Evolutionary conservation across 2,797 vertebrate genomes (phyloP).

Genomic region (Alosa sapidissima): DNA sequence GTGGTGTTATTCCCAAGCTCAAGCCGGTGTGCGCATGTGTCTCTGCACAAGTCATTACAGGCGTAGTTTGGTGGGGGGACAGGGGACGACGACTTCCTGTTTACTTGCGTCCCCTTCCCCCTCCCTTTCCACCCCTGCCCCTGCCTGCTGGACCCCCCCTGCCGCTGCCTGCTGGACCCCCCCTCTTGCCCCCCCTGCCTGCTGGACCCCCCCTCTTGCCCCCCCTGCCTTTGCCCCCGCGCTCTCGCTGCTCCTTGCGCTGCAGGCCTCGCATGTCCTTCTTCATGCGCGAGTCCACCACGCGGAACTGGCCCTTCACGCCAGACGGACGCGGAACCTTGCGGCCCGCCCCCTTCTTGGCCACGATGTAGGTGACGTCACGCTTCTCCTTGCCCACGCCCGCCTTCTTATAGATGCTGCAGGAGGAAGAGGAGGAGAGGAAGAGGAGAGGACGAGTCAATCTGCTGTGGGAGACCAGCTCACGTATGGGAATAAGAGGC

Average conservation of each 20-base stretch:
- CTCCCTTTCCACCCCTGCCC: background rate
- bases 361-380: constrained; percentile 89
- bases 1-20: background rate
- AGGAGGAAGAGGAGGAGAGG: background rate
- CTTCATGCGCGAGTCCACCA: constrained; percentile 93
- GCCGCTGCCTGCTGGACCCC: constrained; percentile 8
- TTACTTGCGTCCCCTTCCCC: background rate
- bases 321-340: constrained; percentile 86
- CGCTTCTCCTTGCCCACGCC: constrained; percentile 92
- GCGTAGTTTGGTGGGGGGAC: too few species aligned
- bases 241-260: constrained; percentile 76
- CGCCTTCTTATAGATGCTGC: constrained; percentile 96
- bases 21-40: background rate
- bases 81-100: constrained; percentile 26
- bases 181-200: constrained; percentile 55
- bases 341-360: constrained; percentile 86
- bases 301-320: constrained; percentile 89
- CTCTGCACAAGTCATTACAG: too few species aligned
- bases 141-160: background rate
- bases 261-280: constrained; percentile 88
- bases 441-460: background rate
- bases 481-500: background rate
- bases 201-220: constrained; percentile 35
- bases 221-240: constrained; percentile 56
- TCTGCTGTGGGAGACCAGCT: too few species aligned